Evolutionary conservation across 2,888 invertebrate species (phyloP).

Genomic region (Drosophila leonis): DNA sequence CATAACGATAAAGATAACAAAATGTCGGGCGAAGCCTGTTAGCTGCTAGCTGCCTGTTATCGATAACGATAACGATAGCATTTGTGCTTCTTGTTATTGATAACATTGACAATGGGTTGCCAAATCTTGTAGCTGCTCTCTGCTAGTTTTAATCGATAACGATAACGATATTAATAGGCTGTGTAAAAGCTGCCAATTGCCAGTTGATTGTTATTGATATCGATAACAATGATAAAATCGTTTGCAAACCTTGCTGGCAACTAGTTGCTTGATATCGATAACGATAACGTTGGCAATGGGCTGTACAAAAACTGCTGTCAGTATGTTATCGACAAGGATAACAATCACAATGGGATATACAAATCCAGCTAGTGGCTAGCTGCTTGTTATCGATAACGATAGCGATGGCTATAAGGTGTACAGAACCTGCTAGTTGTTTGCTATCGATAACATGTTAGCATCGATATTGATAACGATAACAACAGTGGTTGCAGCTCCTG

Average conservation of each 20-base stretch:
- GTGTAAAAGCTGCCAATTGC: neutral
- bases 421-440: neutral
- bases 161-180: neutral
- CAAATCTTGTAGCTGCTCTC: neutral
- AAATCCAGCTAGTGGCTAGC: neutral
- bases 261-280: neutral
- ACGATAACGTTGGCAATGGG: neutral
- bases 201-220: neutral
- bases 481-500: neutral
- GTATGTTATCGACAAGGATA: neutral
- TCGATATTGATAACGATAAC: constrained; percentile 25
- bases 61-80: neutral
- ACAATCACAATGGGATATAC: too few relatives aligned
- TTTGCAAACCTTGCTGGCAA: neutral
- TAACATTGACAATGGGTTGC: too few relatives aligned
- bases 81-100: too few relatives aligned
- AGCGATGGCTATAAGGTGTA: rapidly evolving
- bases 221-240: neutral
- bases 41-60: constrained; percentile 4
- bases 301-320: too few relatives aligned
- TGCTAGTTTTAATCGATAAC: neutral
- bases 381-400: neutral
- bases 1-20: neutral
- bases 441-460: neutral
- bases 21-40: neutral